Evolutionary conservation across 2,797 vertebrate genomes (phyloP).

Genomic region (Rhinogobio ventralis): DNA sequence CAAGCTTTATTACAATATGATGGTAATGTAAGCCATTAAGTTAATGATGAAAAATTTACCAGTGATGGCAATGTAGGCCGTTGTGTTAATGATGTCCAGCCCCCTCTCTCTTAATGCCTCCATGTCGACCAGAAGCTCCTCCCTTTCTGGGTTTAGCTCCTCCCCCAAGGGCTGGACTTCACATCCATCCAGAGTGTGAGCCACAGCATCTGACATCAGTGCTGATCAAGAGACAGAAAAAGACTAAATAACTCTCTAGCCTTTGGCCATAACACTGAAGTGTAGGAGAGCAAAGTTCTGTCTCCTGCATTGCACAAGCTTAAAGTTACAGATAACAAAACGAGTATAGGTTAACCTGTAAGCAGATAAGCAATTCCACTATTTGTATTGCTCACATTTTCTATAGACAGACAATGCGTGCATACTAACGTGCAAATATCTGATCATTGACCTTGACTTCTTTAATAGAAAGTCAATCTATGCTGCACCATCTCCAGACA

Average conservation of each 20-base stretch:
- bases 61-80: constrained; percentile 92
- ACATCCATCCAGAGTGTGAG: constrained; percentile 95
- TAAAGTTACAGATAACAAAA: constrained; percentile 38
- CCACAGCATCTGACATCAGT: constrained; percentile 96
- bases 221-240: constrained; percentile 62
- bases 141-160: constrained; percentile 90
- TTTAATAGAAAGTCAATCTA: not conserved
- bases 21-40: not conserved
- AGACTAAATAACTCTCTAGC: not conserved
- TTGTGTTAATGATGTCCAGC: constrained; percentile 94
- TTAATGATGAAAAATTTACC: constrained; percentile 71
- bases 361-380: not conserved
- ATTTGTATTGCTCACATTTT: not conserved
- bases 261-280: constrained; percentile 18
- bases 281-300: constrained; percentile 31
- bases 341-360: not conserved
- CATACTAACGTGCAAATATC: constrained; percentile 12
- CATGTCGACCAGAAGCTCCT: constrained; percentile 91
- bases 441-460: constrained; percentile 17
- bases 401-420: not conserved
- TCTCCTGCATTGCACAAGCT: constrained; percentile 15
- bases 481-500: not conserved
- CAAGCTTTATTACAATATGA: not conserved
- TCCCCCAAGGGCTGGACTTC: constrained; percentile 94
- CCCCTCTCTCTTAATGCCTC: constrained; percentile 89